Evolutionary conservation across 1,140 invertebrate genomes (phyloP).

Genomic region (Drosophila littoralis): DNA sequence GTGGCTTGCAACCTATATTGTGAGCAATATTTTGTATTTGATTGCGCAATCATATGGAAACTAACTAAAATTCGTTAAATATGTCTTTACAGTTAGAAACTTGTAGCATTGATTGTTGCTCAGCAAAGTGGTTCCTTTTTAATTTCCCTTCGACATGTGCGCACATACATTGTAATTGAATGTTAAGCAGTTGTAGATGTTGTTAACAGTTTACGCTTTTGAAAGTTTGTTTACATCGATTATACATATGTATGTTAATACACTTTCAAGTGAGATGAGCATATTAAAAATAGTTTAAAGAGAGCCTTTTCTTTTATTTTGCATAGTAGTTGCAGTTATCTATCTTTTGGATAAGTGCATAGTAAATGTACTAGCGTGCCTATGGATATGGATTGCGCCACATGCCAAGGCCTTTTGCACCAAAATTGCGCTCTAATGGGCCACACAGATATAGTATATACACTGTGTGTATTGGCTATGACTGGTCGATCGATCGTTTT

Average conservation of each 20-base stretch:
- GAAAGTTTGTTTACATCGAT: too few species aligned
- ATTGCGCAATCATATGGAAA: constrained; percentile 60
- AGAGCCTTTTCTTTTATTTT: neutral
- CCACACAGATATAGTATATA: constrained; percentile 19
- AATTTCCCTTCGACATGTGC: neutral
- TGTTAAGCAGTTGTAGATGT: neutral
- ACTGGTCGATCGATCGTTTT: constrained; percentile 38
- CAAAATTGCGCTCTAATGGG: constrained; percentile 53
- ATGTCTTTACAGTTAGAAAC: neutral
- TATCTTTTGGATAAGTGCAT: neutral
- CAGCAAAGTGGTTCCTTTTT: neutral
- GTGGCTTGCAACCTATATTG: neutral
- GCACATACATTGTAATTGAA: neutral
- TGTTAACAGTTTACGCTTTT: too few species aligned
- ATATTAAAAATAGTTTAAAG: neutral
- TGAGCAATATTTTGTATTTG: constrained; percentile 12
- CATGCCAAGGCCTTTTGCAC: constrained; percentile 45
- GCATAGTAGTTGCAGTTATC: constrained; percentile 11
- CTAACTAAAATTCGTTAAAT: neutral
- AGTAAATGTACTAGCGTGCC: constrained; percentile 5
- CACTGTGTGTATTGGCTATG: neutral
- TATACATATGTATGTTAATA: too few species aligned
- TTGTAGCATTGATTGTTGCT: neutral
- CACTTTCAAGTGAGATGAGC: neutral
- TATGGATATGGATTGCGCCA: constrained; percentile 47